A percentile compares a stretch with the other conserved stretches of the same genome.
phyloP scores from a whole-genome alignment of 2,797 vertebrate species.

The Anguilla pacifica region DNA sequence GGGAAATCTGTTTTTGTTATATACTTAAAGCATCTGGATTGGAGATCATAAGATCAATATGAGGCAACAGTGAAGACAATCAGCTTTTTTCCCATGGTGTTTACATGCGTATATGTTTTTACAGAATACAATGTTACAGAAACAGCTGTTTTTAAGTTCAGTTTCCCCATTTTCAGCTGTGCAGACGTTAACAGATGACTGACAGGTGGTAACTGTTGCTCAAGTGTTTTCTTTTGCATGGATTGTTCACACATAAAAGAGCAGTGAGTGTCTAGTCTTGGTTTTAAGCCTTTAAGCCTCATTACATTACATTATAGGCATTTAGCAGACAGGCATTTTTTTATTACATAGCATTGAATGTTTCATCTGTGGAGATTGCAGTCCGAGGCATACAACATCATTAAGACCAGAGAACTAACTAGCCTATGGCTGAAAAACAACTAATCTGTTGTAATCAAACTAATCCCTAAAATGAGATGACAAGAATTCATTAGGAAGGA shows the following conservation, averaged over 20 bases:
- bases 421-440: background rate
- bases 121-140: background rate
- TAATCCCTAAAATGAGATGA: background rate
- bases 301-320: no score
- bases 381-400: background rate
- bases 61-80: background rate
- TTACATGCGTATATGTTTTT: background rate
- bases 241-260: background rate
- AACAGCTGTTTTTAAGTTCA: background rate
- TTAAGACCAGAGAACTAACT: background rate
- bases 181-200: background rate
- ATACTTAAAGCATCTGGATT: background rate
- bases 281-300: background rate
- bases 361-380: background rate
- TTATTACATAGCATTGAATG: no score
- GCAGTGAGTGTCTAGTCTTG: background rate
- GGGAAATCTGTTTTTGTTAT: background rate
- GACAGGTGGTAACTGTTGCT: background rate
- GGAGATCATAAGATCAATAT: background rate
- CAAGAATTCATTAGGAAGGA: slow-evolving; percentile 8
- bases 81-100: background rate
- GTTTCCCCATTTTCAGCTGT: background rate
- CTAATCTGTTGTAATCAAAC: background rate
- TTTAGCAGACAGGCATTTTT: no score
- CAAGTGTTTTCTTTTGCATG: background rate